Conservation (phyloP, 2,797 vertebrate genomes). For the Rhinichthys osculus region DNA sequence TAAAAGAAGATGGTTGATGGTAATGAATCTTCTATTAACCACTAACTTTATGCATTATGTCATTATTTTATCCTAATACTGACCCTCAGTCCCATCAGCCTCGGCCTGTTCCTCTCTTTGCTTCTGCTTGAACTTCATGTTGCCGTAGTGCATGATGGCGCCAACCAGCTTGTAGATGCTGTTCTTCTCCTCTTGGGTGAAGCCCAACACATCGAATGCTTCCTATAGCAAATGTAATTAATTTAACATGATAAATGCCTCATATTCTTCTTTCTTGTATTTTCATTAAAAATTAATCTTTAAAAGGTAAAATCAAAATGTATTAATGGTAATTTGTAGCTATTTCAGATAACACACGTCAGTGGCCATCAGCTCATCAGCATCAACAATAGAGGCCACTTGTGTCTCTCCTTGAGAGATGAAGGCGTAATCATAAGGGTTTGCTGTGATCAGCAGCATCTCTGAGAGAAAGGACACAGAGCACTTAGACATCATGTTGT, state of each 20-base stretch:
- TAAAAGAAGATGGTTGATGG: background rate
- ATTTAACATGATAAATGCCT: background rate
- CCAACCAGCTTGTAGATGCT: slow-evolving; percentile 86
- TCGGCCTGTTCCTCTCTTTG: slow-evolving; percentile 84
- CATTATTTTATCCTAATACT: background rate
- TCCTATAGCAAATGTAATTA: slow-evolving; percentile 64
- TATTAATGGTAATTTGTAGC: background rate
- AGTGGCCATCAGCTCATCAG: slow-evolving; percentile 85
- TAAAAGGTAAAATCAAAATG: background rate
- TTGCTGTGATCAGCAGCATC: slow-evolving; percentile 86
- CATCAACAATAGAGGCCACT: slow-evolving; percentile 83
- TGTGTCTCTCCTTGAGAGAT: slow-evolving; percentile 89
- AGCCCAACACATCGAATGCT: slow-evolving; percentile 83
- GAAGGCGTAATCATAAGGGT: slow-evolving; percentile 86
- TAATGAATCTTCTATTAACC: background rate
- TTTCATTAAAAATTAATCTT: background rate
- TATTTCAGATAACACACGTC: slow-evolving; percentile 75
- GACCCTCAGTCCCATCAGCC: slow-evolving; percentile 80
- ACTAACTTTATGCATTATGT: background rate
- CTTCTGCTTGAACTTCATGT: slow-evolving; percentile 91
- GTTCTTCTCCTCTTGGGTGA: slow-evolving; percentile 85
- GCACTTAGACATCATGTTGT: background rate
- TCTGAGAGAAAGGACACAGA: slow-evolving; percentile 69
- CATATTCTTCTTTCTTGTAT: background rate
- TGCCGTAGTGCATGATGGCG: slow-evolving; percentile 88